Evolutionary conservation across 2,888 invertebrate species (phyloP), one percentile per base, ranked within the genome.

Genomic region (Agrochola lychnidis): DNA sequence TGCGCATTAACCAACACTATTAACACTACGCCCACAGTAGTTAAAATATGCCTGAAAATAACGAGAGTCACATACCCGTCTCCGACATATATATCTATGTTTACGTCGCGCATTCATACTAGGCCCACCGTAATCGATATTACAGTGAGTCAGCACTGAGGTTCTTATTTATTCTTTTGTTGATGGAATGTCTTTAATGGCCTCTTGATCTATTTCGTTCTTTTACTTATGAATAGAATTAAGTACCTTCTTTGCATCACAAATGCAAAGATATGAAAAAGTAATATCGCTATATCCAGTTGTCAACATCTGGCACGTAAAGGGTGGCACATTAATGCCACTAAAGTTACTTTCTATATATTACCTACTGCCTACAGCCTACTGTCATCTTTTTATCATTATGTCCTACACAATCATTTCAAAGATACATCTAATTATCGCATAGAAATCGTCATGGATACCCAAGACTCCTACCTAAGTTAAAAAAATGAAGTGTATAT

Each of bases 91-190:
- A n/a, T 30, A 36, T 36, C 36, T 36, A 36, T 1, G 19, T 14
- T 22, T 9, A 30, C 30, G 9, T 30, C 30, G 22, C 51, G 30
- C 22, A 53, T 16, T 53, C 30, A 5, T 16, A 14, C 22, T 22
- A n/a, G 9, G 16, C 51, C 51, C 30, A 36, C 22, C 0, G 22
- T 48, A 48, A 59, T 76, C n/a, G n/a, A 62, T 66, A 66, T n/a
- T 12, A 66, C 9, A 61, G 22, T 76, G 67, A 79, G 10, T 82
- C 82, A 67, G 61, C 56, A 51, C 19, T 16, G n/a, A 16, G n/a
- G 30, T 36, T 67, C 62, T 25, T 75, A 53, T 81, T 30, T 61
- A 53, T 66, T 81, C 22, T 53, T 53, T 81, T 67, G 25, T 75
- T 56, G 30, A 19, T 48, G 19, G 12, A 45, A 74, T 61, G 3